phyloP scores from a whole-genome alignment of 2,797 vertebrate species.

The Myripristis jacobus region DNA sequence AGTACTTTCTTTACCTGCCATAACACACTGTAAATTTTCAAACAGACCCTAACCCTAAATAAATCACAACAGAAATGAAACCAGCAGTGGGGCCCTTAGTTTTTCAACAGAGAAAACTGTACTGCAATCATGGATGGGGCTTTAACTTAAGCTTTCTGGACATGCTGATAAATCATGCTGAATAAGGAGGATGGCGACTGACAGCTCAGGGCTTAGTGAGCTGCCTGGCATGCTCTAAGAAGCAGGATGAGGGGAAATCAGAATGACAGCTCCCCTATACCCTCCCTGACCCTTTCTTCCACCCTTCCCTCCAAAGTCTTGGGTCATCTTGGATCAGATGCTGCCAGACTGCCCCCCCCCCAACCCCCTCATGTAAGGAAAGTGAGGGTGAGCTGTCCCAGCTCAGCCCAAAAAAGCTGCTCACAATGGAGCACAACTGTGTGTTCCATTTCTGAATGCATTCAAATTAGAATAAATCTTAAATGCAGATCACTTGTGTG shows the following conservation, averaged over 20 bases:
- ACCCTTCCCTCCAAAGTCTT: conserved; percentile 17
- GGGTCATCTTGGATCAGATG: conserved; percentile 57
- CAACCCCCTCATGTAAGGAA: conserved; percentile 21
- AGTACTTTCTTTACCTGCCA: too few species aligned
- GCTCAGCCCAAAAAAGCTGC: conserved; percentile 5
- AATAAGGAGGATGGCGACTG: conserved; percentile 29
- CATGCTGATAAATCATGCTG: conserved; percentile 52
- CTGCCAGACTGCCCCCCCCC: conserved; percentile 49
- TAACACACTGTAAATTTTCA: too few species aligned
- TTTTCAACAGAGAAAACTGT: conserved; percentile 17
- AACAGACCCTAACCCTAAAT: too few species aligned
- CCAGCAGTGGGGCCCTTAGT: background rate
- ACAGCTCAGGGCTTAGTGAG: conserved; percentile 48
- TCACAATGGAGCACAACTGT: background rate
- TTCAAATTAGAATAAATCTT: conserved; percentile 32
- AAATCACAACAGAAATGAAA: conserved; percentile 30
- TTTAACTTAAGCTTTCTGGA: conserved; percentile 36
- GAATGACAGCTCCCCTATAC: conserved; percentile 58
- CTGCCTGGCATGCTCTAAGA: conserved; percentile 39
- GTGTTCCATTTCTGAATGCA: conserved; percentile 2
- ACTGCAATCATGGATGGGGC: conserved; percentile 13
- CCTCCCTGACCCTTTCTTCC: conserved; percentile 50
- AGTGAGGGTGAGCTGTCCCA: conserved; percentile 6
- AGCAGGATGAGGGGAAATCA: conserved; percentile 42
- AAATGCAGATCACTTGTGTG: conserved; percentile 17